Percentiles rank a stretch among this genome's conserved stretches.
These are phyloP conservation scores for Morpho deidamia DNA, from an alignment of 2,888 invertebrate genomes.

Conservation along the genomic window DNA sequence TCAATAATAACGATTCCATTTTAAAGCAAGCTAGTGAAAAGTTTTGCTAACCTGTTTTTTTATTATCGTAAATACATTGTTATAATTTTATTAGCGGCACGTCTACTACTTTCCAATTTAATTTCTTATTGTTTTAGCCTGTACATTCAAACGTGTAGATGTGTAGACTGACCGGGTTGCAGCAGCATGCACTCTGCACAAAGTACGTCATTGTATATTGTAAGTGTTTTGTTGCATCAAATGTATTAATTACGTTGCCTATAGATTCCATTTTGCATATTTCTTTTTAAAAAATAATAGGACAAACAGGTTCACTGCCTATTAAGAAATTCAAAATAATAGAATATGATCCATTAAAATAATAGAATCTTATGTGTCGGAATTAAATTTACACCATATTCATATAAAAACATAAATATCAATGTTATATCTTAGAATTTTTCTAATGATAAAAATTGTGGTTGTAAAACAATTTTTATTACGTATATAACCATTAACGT, in stretches of 20 bases:
- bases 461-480: too few relatives aligned
- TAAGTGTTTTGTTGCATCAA: constrained; percentile 23
- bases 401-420: too few relatives aligned
- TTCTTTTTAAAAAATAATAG: background rate
- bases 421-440: background rate
- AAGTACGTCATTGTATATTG: constrained; percentile 46
- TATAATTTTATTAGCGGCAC: constrained; percentile 3
- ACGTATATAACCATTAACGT: too few relatives aligned
- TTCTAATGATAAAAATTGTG: background rate
- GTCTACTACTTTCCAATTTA: constrained; percentile 25
- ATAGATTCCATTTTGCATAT: background rate
- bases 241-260: constrained; percentile 22
- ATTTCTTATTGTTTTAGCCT: constrained; percentile 49
- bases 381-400: too few relatives aligned
- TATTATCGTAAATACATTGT: constrained; percentile 17
- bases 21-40: background rate
- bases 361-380: too few relatives aligned
- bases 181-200: constrained; percentile 63
- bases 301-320: too few relatives aligned
- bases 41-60: constrained; percentile 16
- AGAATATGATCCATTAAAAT: too few relatives aligned
- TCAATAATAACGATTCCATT: too few relatives aligned
- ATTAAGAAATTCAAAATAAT: too few relatives aligned
- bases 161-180: constrained; percentile 48
- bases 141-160: constrained; percentile 58